A percentile compares a stretch with the other conserved stretches of the same genome.
Conservation (phyloP, 2,888 invertebrate genomes). For the Blomia tropicalis region DNA sequence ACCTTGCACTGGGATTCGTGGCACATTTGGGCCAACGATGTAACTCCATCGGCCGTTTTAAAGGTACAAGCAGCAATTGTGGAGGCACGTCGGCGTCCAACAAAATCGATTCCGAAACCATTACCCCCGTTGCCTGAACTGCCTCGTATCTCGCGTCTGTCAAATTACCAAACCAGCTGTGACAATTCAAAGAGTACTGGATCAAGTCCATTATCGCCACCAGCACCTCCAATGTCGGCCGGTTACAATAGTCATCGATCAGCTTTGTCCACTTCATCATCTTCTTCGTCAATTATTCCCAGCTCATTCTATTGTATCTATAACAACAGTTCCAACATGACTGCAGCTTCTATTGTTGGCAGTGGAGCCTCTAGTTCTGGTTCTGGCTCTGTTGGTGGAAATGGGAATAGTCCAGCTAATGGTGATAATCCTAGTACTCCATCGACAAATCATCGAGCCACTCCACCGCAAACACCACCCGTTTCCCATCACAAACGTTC, state of each 20-base stretch:
- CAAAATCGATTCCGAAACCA: conserved; percentile 29
- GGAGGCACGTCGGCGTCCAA: conserved; percentile 32
- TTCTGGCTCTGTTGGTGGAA: conserved; percentile 31
- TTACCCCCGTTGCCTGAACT: neutral
- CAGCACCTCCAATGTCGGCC: neutral
- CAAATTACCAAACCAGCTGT: neutral
- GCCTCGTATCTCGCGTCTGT: neutral
- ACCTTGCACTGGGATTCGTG: conserved; percentile 85
- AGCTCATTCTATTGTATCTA: neutral
- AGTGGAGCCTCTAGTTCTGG: conserved; percentile 32
- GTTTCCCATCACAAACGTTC: conserved; percentile 36
- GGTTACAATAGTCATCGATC: neutral
- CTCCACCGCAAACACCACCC: conserved; percentile 43
- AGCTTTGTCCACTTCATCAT: neutral
- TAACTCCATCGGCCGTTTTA: neutral
- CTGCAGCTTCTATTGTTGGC: neutral
- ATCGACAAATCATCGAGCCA: conserved; percentile 37
- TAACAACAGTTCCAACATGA: neutral
- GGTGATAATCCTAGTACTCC: conserved; percentile 29
- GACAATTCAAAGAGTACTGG: conserved; percentile 6
- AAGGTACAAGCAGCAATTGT: neutral
- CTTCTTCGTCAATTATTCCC: neutral
- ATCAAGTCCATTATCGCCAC: conserved; percentile 11
- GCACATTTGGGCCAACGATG: conserved; percentile 44
- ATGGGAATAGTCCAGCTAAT: conserved; percentile 24